phyloP scores from a whole-genome alignment of 23 tunicate species.

The Pegea sp. region DNA sequence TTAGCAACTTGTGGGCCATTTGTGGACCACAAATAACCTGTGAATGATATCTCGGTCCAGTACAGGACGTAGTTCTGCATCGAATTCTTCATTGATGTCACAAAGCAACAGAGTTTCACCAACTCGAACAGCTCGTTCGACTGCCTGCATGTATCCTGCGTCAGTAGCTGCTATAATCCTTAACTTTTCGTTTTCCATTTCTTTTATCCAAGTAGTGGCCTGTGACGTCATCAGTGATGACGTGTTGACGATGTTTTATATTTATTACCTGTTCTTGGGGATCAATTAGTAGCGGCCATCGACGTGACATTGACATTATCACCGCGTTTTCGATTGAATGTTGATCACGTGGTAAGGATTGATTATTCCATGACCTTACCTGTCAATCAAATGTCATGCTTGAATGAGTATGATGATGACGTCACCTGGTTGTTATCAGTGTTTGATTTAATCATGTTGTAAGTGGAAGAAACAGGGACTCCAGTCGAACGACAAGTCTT shows the following conservation, averaged over 20 bases:
- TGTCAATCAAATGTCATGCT: neutral
- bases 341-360: constrained; percentile 62
- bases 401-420: neutral
- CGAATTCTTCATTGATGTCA: constrained; percentile 56
- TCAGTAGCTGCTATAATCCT: constrained; percentile 52
- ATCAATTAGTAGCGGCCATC: constrained; percentile 84
- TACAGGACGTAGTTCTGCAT: constrained; percentile 69
- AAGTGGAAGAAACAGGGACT: constrained; percentile 27
- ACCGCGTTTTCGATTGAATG: constrained; percentile 84
- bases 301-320: constrained; percentile 50
- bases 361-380: constrained; percentile 74
- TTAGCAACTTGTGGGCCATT: too few species aligned
- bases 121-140: constrained; percentile 76
- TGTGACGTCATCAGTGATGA: constrained; percentile 2
- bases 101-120: constrained; percentile 63
- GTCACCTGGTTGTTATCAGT: constrained; percentile 48
- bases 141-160: constrained; percentile 43
- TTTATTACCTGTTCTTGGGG: constrained; percentile 91
- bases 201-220: constrained; percentile 89
- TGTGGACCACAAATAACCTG: too few species aligned
- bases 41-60: constrained; percentile 43
- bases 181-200: constrained; percentile 40
- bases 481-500: constrained; percentile 21
- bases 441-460: constrained; percentile 37
- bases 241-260: too few species aligned